phyloP scores from a whole-genome alignment of 2,113 vertebrate species.

The Plectropomus leopardus region DNA sequence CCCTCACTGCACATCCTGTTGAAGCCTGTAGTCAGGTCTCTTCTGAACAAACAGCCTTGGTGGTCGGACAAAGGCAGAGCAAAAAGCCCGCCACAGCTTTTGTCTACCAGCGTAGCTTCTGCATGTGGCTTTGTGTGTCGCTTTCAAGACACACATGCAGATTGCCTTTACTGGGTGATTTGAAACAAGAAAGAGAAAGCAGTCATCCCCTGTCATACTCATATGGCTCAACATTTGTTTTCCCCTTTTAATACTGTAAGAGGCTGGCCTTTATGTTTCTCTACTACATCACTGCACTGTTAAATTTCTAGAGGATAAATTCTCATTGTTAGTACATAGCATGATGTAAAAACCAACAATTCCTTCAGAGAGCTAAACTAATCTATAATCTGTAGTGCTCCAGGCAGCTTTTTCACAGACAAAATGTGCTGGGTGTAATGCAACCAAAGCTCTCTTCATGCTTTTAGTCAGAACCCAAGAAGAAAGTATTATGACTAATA shows the following conservation, averaged over 20 bases:
- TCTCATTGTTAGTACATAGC: no score
- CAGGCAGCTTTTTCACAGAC: not conserved
- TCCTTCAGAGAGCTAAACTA: not conserved
- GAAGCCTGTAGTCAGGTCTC: not conserved
- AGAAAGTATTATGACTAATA: not conserved
- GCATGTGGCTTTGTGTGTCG: not conserved
- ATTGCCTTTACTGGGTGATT: no score
- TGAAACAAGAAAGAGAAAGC: no score
- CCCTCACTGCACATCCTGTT: not conserved
- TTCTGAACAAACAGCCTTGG: not conserved
- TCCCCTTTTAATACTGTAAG: no score
- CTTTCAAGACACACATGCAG: no score
- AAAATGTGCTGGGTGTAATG: not conserved
- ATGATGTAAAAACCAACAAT: not conserved
- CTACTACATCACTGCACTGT: no score
- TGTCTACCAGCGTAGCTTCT: not conserved
- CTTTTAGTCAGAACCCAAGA: not conserved
- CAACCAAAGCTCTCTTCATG: not conserved
- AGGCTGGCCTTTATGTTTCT: no score
- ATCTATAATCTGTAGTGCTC: not conserved
- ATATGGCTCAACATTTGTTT: no score
- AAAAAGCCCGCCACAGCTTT: constrained; percentile 8
- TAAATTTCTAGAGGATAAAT: no score
- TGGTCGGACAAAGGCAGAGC: not conserved
- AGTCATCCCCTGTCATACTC: no score